Evolutionary conservation across 92 coral and sea anemone species (phyloP), one percentile per base, ranked within the genome.

Genomic region (Zoanthus solanderi): DNA sequence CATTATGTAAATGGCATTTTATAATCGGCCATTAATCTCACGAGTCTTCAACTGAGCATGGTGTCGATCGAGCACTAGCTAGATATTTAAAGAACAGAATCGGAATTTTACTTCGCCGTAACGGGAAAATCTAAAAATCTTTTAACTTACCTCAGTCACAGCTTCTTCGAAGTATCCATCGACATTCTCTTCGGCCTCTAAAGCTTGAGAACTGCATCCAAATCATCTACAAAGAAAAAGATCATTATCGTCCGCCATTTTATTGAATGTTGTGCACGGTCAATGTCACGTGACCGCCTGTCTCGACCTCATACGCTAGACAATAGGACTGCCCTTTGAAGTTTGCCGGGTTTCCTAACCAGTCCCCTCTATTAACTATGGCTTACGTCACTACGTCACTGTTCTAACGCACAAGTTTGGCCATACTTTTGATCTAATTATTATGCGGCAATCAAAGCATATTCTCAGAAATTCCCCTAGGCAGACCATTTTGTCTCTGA

Each of bases 321-420:
- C 79, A 50, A 65, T 84, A n/a, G 47, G 17, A 17, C 13, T 52
- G 18, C n/a, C 82, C 87, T 78, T 90, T 85, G 90, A 85, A 90
- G 90, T 76, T n/a, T 23, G 72, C 89, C 92, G 85, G 58, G 69
- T 89, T 89, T 89, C 92, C 60, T 84, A 84, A 89, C 92, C 92
- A 84, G 87, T 79, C 71, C 34, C 79, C 34, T 84, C 66, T 84
- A 84, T 63, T 84, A 84, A 84, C 65, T 73, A 69, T 72, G 76
- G 45, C 46, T 72, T 72, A 32, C 76, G 50, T 72, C 77, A 72
- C 53, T 10, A 72, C 52, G 77, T 72, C 77, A 32, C 77, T 72
- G 50, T 72, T 72, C 77, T 14, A 72, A 30, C 77, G 14, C 77
- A 72, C 52, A 72, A 72, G 32, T 72, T 72, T 72, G 77, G 77